Percentiles rank a stretch among this genome's conserved stretches.
These are phyloP conservation scores for Parelbella ahira DNA, from an alignment of 2,888 invertebrate genomes.

Conservation along the genomic window DNA sequence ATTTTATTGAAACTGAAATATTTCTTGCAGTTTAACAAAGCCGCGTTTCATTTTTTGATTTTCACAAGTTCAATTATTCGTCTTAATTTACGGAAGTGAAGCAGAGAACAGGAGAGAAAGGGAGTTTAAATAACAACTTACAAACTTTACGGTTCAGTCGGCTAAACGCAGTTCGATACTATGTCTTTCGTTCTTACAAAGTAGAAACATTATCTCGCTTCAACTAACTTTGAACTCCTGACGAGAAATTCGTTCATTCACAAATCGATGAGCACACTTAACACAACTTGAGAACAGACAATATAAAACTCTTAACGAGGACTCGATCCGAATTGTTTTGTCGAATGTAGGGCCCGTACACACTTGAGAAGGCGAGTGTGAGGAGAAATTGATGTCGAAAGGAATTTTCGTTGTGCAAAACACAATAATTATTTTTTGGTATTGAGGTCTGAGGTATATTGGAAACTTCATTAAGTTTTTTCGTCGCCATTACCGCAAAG, in stretches of 20 bases:
- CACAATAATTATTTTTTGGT: too few species aligned
- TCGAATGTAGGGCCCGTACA: not conserved
- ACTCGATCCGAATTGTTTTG: slow-evolving; percentile 22
- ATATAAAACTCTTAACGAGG: slow-evolving; percentile 30
- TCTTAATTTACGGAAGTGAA: too few species aligned
- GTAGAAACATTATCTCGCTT: slow-evolving; percentile 18
- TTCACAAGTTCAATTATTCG: too few species aligned
- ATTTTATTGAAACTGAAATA: too few species aligned
- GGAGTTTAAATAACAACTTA: slow-evolving; percentile 6
- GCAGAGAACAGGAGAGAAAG: too few species aligned
- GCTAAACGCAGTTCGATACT: not conserved
- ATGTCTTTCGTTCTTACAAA: slow-evolving; percentile 1
- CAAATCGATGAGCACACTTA: slow-evolving; percentile 26
- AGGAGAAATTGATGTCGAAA: slow-evolving; percentile 6
- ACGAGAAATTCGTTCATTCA: slow-evolving; percentile 27
- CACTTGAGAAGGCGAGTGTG: slow-evolving; percentile 8
- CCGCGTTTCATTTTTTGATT: too few species aligned
- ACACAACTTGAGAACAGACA: slow-evolving; percentile 25
- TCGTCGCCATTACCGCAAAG: too few species aligned
- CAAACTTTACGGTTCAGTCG: slow-evolving; percentile 5
- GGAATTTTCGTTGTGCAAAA: not conserved
- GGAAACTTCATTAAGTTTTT: too few species aligned
- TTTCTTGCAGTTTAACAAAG: too few species aligned
- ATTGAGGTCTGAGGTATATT: too few species aligned
- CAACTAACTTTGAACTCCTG: slow-evolving; percentile 21